Evolutionary conservation across 1,140 invertebrate genomes (phyloP).

Genomic region (Procambarus virginalis): DNA sequence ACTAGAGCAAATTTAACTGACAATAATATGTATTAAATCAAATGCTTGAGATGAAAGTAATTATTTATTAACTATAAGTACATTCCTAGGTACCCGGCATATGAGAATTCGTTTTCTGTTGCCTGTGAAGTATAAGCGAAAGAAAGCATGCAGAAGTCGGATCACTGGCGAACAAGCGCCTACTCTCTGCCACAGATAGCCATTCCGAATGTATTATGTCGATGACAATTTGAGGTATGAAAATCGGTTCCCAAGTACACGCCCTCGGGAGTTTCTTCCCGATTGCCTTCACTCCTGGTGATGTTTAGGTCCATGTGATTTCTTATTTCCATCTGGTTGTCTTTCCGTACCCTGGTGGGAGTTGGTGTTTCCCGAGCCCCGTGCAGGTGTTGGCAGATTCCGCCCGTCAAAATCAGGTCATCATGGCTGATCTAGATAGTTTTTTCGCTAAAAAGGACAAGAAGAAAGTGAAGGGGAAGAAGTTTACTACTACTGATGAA

Average conservation of each 20-base stretch:
- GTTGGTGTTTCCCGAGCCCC: conserved; percentile 6
- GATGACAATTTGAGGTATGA: neutral
- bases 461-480: conserved; percentile 70
- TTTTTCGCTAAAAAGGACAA: conserved; percentile 69
- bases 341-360: neutral
- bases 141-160: neutral
- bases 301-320: conserved; percentile 66
- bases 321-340: conserved; percentile 27
- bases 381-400: neutral
- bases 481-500: conserved; percentile 67
- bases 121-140: neutral
- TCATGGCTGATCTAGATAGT: conserved; percentile 68
- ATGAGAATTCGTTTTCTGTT: conserved; percentile 4
- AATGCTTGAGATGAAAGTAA: no score
- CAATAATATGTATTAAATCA: no score
- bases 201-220: neutral
- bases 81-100: neutral
- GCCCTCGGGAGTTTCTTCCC: neutral
- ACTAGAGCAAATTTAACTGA: no score
- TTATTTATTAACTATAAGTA: neutral
- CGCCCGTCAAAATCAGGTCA: neutral
- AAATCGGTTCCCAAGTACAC: neutral
- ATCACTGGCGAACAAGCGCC: neutral
- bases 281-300: conserved; percentile 34
- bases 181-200: neutral